Evolutionary conservation across 2,888 invertebrate genomes (phyloP).

Genomic region (Leptinotarsa tumamoca): DNA sequence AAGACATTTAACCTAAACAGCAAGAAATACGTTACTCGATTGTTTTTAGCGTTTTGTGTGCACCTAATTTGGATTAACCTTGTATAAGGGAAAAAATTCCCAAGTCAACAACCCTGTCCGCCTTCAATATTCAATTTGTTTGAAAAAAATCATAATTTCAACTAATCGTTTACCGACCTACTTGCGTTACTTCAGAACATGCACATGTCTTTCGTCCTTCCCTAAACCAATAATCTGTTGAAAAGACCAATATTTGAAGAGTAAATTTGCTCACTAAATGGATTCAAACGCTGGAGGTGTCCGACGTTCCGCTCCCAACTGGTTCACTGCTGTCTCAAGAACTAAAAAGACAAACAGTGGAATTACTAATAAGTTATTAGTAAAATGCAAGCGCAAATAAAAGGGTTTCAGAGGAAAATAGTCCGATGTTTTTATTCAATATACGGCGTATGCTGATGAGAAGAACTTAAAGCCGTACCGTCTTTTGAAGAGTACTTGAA

Average conservation of each 20-base stretch:
- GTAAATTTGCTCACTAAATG: conserved; percentile 64
- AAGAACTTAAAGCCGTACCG: conserved; percentile 4
- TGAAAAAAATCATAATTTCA: neutral
- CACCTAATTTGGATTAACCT: no score
- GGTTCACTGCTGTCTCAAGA: conserved; percentile 41
- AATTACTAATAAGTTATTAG: conserved; percentile 43
- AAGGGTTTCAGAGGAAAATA: conserved; percentile 21
- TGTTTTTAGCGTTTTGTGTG: no score
- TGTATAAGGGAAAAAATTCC: no score
- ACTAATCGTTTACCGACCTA: neutral
- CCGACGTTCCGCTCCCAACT: conserved; percentile 48
- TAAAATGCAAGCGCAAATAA: conserved; percentile 39
- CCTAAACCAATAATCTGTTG: conserved; percentile 62
- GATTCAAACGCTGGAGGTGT: conserved; percentile 61
- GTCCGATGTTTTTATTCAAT: conserved; percentile 9
- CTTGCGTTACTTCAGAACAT: neutral
- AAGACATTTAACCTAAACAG: no score
- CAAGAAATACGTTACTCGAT: no score
- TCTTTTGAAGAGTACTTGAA: conserved; percentile 13
- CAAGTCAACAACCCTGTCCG: no score
- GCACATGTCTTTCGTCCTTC: conserved; percentile 24
- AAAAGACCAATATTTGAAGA: conserved; percentile 57
- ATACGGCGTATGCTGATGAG: neutral
- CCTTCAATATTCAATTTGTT: neutral
- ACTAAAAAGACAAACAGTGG: conserved; percentile 39